Evolutionary conservation across 2,888 invertebrate species (phyloP).

Genomic region (Cantharis rufa): DNA sequence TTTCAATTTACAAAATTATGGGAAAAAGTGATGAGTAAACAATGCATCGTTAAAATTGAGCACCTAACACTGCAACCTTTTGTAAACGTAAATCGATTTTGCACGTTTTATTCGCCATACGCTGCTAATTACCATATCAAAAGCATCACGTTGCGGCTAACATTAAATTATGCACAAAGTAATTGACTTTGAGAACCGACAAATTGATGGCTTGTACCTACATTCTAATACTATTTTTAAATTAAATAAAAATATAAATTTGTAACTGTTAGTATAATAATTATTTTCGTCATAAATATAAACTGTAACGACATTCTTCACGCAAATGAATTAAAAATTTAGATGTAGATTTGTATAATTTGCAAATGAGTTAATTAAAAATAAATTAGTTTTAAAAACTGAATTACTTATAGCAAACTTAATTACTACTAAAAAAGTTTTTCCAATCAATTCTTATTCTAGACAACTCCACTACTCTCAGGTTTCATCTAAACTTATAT

Average conservation of each 20-base stretch:
- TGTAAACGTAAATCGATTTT: constrained; percentile 11
- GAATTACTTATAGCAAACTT: neutral
- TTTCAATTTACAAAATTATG: neutral
- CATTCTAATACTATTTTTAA: constrained; percentile 16
- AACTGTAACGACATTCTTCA: neutral
- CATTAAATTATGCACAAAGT: constrained; percentile 44
- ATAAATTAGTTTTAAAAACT: neutral
- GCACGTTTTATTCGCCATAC: constrained; percentile 39
- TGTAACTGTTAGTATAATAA: neutral
- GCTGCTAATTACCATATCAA: constrained; percentile 47
- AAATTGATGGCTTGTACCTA: constrained; percentile 38
- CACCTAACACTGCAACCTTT: neutral
- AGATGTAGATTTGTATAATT: neutral
- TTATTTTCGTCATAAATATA: neutral
- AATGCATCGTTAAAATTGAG: neutral
- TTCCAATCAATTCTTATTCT: neutral
- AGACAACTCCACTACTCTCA: neutral
- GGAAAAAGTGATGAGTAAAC: neutral
- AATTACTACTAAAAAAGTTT: neutral
- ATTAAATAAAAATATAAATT: constrained; percentile 1
- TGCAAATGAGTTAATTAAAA: neutral
- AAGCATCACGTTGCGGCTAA: constrained; percentile 41
- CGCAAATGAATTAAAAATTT: neutral
- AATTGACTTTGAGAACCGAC: constrained; percentile 41
- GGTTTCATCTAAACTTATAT: neutral